Conservation (phyloP, 2,888 invertebrate species). For the Papilio demoleus region DNA sequence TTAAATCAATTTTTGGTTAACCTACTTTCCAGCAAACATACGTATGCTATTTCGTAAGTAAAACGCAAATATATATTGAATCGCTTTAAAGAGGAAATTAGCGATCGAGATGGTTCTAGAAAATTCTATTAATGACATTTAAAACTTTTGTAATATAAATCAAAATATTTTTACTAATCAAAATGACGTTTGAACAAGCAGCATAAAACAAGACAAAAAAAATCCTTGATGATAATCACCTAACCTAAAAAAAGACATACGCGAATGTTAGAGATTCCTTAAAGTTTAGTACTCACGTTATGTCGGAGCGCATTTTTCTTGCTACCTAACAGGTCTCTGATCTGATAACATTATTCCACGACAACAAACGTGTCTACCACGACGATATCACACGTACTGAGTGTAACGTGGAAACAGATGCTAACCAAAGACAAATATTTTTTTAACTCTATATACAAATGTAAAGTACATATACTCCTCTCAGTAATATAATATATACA, state of each 20-base stretch:
- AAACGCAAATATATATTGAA: conserved; percentile 10
- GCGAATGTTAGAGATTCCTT: no score
- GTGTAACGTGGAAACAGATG: conserved; percentile 24
- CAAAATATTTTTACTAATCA: background rate
- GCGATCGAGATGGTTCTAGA: background rate
- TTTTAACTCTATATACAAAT: background rate
- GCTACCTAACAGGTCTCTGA: background rate
- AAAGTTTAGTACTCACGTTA: conserved; percentile 25
- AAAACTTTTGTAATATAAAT: background rate
- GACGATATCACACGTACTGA: conserved; percentile 11
- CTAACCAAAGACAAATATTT: conserved; percentile 19
- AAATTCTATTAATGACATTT: conserved; percentile 8
- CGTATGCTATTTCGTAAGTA: conserved; percentile 12
- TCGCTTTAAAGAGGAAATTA: conserved; percentile 22
- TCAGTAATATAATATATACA: no score
- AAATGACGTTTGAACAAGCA: background rate
- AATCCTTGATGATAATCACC: background rate
- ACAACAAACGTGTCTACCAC: conserved; percentile 18
- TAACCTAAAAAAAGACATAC: background rate
- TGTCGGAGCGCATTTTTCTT: conserved; percentile 26
- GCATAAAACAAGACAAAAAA: background rate
- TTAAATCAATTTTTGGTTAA: background rate
- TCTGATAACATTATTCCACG: conserved; percentile 21
- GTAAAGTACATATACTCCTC: no score
- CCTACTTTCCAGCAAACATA: conserved; percentile 9